Percentiles rank a stretch among this genome's conserved stretches.
Evolutionary conservation across 2,797 vertebrate genomes (phyloP).

Genomic region (Saxicola maurus): DNA sequence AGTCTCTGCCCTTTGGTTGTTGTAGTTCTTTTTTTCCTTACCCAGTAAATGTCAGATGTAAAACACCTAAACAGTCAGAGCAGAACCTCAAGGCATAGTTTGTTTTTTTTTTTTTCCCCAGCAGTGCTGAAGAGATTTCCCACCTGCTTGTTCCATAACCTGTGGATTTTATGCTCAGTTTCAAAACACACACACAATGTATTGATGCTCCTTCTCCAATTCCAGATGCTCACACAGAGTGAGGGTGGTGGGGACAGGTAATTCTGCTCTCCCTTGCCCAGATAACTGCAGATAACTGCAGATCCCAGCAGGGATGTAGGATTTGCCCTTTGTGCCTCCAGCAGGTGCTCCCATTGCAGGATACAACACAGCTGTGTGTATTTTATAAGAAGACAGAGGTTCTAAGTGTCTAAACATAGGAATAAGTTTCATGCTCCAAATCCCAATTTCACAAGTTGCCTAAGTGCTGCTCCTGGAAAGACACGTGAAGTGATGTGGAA

Average conservation of each 20-base stretch:
- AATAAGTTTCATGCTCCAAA: slow-evolving; percentile 33
- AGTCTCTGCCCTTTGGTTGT: background rate
- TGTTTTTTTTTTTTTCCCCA: background rate
- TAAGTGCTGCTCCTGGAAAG: background rate
- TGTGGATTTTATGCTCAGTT: background rate
- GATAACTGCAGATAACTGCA: background rate
- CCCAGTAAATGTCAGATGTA: background rate
- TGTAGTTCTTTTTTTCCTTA: background rate
- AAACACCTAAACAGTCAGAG: background rate
- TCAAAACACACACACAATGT: background rate
- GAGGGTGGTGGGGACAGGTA: background rate
- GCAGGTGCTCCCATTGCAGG: background rate
- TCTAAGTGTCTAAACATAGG: background rate
- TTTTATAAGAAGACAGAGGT: background rate
- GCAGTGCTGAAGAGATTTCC: background rate
- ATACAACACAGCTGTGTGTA: fast-evolving
- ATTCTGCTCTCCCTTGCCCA: background rate
- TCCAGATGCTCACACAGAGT: too few species aligned
- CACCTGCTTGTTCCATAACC: background rate
- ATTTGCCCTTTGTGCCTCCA: background rate
- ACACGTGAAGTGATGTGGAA: background rate
- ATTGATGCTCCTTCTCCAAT: background rate
- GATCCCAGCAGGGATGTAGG: background rate
- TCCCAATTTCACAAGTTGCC: slow-evolving; percentile 11
- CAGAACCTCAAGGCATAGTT: background rate